Base-by-base conservation (phyloP, 2,113 vertebrate species). In the Catharus fuscescens region DNA sequence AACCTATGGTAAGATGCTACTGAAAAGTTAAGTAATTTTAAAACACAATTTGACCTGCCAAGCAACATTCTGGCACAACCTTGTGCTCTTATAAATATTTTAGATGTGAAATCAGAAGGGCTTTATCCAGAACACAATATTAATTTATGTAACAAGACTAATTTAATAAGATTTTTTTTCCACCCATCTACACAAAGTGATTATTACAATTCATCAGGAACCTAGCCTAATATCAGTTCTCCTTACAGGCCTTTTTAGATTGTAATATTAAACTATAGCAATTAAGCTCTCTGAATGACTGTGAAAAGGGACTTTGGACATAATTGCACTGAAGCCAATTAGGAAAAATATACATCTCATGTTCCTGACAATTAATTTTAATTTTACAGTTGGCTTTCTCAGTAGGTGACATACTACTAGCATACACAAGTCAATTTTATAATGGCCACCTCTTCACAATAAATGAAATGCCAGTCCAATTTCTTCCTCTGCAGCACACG, bases 141-240 rank as follows among this genome's bases (percentile, higher is more conserved):
- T 54, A 28, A 94, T 94, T 93, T 96, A 80, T 47, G 18, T 65
- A 92, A 78, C 32, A 80, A 78, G 71, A 85, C 56, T 69, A 79
- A 77, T 92, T 94, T 96, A 87, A 79, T 95, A 80, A 67, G 36
- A 84, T 74, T 69, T 77, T 47, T 66, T 90, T 95, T 86, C 74
- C 42, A 80, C 94, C 69, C 44, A 61, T 76, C 34, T 84, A 85
- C 72, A 88, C 66, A 87, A 90, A 94, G 32, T 45, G 62, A 62
- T 90, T 61, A 95, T 90, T 83, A 74, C 64, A 57, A 89, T 85
- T 93, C 53, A 74, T 57, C 40, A 84, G 40, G 36, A 96, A 45
- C 18, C 86, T 60, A 84, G 42, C 31, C 82, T 60, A 82, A 67
- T 42, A 85, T 34, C 57, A 40, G 8, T 21, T 78, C 45, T 64